phyloP scores from a whole-genome alignment of 2,113 vertebrate genomes.

The Anoura caudifer region DNA sequence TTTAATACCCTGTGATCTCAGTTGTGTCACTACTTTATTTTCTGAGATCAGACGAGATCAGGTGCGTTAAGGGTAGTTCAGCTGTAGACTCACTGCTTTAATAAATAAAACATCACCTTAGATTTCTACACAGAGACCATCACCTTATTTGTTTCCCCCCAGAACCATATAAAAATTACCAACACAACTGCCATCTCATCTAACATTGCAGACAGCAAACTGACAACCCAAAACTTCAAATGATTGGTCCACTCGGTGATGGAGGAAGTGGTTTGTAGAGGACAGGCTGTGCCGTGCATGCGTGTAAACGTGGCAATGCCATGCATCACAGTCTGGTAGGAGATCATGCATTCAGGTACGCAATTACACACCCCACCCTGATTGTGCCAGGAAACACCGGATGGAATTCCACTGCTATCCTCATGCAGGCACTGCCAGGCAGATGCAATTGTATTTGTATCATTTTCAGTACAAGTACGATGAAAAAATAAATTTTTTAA shows the following conservation, averaged over 20 bases:
- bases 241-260: background rate
- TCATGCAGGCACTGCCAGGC: background rate
- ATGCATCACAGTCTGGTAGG: background rate
- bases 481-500: background rate
- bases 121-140: background rate
- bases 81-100: too few species aligned
- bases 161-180: background rate
- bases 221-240: background rate
- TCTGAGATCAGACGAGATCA: too few species aligned
- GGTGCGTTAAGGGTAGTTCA: too few species aligned
- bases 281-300: background rate
- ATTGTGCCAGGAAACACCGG: background rate
- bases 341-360: background rate
- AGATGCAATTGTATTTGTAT: background rate
- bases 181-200: background rate
- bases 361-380: background rate
- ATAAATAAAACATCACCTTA: background rate
- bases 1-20: too few species aligned
- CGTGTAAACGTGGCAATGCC: background rate
- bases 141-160: background rate
- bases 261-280: background rate
- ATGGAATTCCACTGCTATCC: background rate
- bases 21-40: too few species aligned
- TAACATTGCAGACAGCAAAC: background rate
- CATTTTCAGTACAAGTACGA: background rate